A percentile compares a stretch with the other conserved stretches of the same genome.
phyloP scores from a whole-genome alignment of 2,888 invertebrate genomes.

The Synergus japonicus region DNA sequence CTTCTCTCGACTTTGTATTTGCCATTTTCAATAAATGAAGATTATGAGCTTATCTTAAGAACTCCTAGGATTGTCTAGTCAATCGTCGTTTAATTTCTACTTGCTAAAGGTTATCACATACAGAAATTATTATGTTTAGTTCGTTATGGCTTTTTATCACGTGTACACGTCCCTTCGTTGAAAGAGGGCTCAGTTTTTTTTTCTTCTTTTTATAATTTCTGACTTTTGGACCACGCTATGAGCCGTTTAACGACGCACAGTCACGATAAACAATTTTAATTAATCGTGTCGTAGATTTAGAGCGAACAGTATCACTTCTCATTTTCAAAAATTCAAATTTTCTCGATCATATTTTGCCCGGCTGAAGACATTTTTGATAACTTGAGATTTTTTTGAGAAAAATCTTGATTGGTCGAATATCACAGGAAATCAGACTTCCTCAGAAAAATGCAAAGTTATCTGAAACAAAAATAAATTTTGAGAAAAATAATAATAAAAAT shows the following conservation, averaged over 20 bases:
- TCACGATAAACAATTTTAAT: slow-evolving; percentile 52
- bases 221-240: slow-evolving; percentile 56
- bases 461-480: slow-evolving; percentile 30
- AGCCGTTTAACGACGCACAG: slow-evolving; percentile 56
- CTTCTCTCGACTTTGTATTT: not conserved
- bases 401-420: slow-evolving; percentile 41
- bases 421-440: slow-evolving; percentile 40
- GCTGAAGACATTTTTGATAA: slow-evolving; percentile 31
- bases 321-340: slow-evolving; percentile 13
- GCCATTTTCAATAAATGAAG: slow-evolving; percentile 2
- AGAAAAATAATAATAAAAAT: slow-evolving; percentile 1
- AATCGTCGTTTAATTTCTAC: slow-evolving; percentile 32
- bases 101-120: slow-evolving; percentile 34
- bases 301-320: slow-evolving; percentile 41
- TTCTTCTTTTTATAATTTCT: slow-evolving; percentile 33
- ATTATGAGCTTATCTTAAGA: slow-evolving; percentile 33
- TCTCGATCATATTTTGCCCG: slow-evolving; percentile 9
- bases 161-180: slow-evolving; percentile 18
- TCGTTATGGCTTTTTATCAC: slow-evolving; percentile 40
- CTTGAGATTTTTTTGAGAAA: slow-evolving; percentile 38
- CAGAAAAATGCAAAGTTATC: slow-evolving; percentile 41
- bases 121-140: slow-evolving; percentile 39
- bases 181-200: slow-evolving; percentile 34
- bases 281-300: slow-evolving; percentile 50
- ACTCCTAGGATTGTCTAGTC: slow-evolving; percentile 40